Base-by-base conservation (phyloP, 2,113 vertebrate genomes). In the Eublepharis macularius region DNA sequence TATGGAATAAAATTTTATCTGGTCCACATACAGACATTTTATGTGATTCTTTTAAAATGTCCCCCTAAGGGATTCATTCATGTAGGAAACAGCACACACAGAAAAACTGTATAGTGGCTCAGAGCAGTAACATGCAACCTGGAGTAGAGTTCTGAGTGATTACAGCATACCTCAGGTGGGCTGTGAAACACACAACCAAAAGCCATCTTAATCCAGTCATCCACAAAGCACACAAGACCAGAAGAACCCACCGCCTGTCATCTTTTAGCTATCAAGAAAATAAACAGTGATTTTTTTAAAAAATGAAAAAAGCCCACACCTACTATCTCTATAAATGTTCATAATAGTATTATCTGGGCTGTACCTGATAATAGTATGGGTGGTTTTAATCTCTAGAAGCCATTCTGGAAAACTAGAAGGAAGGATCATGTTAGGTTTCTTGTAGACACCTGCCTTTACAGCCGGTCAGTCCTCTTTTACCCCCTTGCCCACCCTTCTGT, bases 31-130 rank as follows among this genome's bases (percentile, higher is more conserved):
- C 69, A 80, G 70, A 63, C 90, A 84, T 86, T 83, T 85, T 57
- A 60, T 36, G 1, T 0, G 0, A 87, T 6, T 6, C 39, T 86
- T 86, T 72, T 65, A 76, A 82, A 84, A 89, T 74, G 10, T 1
- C 90, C 87, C 86, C 91, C 78, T 86, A 63, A 94, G 92, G 94
- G 89, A 83, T 90, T 91, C 83, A 75, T 82, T 94, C 88, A 82
- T 80, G 83, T 90, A 90, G 93, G 85, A 80, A 54, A 41, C 66
- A 79, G 73, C 69, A 84, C 83, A 47, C 80, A 83, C 6, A 72
- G 80, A 84, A 93, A 92, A 86, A 80, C 66, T 68, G 81, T 88
- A 3, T 66, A 60, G 84, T 77, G 83, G 92, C 92, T 93, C 45
- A 75, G 82, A 87, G 84, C 79, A 65, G 87, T 72, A 87, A 89